A percentile compares a stretch with the other conserved stretches of the same genome.
These are phyloP conservation scores for Drosophila orosa DNA, from an alignment of 1,140 invertebrate genomes.

Conservation along the genomic window DNA sequence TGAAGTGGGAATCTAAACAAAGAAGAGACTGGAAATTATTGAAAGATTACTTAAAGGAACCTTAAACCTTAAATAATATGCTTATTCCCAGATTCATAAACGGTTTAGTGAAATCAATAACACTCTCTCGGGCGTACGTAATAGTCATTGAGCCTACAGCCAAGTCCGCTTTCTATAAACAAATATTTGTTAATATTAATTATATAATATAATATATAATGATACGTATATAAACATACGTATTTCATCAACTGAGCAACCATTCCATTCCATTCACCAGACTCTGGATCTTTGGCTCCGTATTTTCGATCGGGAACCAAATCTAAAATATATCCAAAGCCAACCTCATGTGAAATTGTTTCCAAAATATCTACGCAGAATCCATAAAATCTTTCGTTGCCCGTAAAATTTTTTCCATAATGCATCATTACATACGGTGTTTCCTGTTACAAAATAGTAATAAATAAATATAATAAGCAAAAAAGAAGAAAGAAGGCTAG, in stretches of 20 bases:
- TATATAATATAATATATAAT: neutral
- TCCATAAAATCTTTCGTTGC: conserved; percentile 96
- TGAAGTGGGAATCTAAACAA: conserved; percentile 91
- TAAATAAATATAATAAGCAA: neutral
- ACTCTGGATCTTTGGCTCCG: conserved; percentile 94
- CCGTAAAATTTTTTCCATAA: conserved; percentile 92
- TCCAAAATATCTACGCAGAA: conserved; percentile 98
- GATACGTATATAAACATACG: conserved; percentile 30
- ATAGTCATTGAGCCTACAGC: conserved; percentile 97
- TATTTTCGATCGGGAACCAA: conserved; percentile 97
- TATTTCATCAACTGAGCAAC: conserved; percentile 82
- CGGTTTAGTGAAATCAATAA: conserved; percentile 97
- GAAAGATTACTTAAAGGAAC: neutral
- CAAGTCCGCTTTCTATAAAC: conserved; percentile 91
- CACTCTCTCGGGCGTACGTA: conserved; percentile 95
- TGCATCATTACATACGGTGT: conserved; percentile 98
- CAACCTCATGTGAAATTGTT: conserved; percentile 93
- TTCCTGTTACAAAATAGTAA: conserved; percentile 87
- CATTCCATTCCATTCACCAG: conserved; percentile 98
- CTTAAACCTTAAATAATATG: conserved; percentile 92
- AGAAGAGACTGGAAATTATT: neutral
- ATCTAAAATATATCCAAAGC: conserved; percentile 96
- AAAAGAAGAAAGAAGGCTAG: neutral
- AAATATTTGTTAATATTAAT: conserved; percentile 16
- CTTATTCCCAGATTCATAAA: conserved; percentile 96